Percentiles rank a stretch among this genome's conserved stretches.
Evolutionary conservation across 64 coral and sea anemone genomes (phyloP).

Genomic region (Montipora foliosa): DNA sequence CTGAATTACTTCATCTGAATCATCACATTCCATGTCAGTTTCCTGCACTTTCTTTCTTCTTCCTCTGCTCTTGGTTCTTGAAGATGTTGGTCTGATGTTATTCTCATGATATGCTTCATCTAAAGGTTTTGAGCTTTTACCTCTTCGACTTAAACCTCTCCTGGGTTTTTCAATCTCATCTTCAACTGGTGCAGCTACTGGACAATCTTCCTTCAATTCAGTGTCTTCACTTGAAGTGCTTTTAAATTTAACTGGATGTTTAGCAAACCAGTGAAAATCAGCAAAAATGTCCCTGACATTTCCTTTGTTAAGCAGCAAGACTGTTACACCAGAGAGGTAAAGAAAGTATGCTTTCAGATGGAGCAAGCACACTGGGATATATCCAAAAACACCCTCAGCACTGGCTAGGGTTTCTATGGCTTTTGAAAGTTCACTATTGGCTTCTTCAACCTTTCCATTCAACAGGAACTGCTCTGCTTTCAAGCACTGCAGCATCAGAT

Average conservation of each 20-base stretch:
- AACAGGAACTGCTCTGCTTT: constrained; percentile 31
- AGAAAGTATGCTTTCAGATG: constrained; percentile 15
- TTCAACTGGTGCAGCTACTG: background rate
- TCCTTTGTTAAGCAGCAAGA: background rate
- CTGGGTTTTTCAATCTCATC: constrained; percentile 19
- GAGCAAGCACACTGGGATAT: background rate
- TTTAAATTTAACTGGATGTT: background rate
- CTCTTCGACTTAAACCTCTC: constrained; percentile 1
- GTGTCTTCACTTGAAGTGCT: background rate
- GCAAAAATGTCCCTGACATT: background rate
- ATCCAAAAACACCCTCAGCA: constrained; percentile 3
- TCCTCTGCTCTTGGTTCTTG: constrained; percentile 51
- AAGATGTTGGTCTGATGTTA: constrained; percentile 2
- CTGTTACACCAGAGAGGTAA: constrained; percentile 25
- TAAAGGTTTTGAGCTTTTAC: background rate
- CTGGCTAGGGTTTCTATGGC: background rate
- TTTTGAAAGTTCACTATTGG: constrained; percentile 16
- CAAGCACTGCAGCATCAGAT: background rate
- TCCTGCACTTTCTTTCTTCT: constrained; percentile 43
- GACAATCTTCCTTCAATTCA: background rate
- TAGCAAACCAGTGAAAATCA: background rate
- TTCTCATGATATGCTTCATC: background rate
- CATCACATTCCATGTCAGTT: background rate
- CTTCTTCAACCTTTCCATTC: constrained; percentile 39
- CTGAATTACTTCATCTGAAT: constrained; percentile 16